phyloP scores from a whole-genome alignment of 1,140 invertebrate species.

The Notospermus geniculatus region DNA sequence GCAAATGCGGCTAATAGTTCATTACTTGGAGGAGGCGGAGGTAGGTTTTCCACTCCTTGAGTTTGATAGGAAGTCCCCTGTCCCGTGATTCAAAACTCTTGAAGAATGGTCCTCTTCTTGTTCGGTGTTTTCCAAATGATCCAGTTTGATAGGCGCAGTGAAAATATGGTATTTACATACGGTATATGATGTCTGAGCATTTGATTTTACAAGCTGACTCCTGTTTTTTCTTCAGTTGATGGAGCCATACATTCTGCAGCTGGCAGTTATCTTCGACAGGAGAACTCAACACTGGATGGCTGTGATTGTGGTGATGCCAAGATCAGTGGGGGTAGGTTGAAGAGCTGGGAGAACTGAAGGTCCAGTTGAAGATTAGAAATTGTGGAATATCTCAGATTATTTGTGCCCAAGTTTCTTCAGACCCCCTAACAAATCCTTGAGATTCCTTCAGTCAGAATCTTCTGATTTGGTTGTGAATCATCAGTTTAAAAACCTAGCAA shows the following conservation, averaged over 20 bases:
- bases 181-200: conserved; percentile 8
- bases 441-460: background rate
- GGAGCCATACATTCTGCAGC: conserved; percentile 76
- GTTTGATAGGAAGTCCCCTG: background rate
- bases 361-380: background rate
- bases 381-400: no score
- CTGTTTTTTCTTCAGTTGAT: conserved; percentile 60
- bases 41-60: conserved; percentile 27
- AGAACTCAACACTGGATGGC: conserved; percentile 70
- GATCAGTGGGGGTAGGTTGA: conserved; percentile 69
- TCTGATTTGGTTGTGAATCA: conserved; percentile 4
- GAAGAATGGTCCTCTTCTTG: background rate
- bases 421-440: no score
- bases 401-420: no score
- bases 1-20: conserved; percentile 86
- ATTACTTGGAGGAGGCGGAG: conserved; percentile 78
- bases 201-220: conserved; percentile 37
- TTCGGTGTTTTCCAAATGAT: background rate
- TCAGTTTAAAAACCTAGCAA: no score
- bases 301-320: conserved; percentile 85
- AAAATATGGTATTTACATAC: background rate
- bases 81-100: no score
- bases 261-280: conserved; percentile 46
- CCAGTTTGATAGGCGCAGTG: background rate
- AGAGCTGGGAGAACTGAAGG: background rate